Percentiles rank a stretch among this genome's conserved stretches.
Conservation (phyloP, 2,797 vertebrate species). For the Sternotherus odoratus region DNA sequence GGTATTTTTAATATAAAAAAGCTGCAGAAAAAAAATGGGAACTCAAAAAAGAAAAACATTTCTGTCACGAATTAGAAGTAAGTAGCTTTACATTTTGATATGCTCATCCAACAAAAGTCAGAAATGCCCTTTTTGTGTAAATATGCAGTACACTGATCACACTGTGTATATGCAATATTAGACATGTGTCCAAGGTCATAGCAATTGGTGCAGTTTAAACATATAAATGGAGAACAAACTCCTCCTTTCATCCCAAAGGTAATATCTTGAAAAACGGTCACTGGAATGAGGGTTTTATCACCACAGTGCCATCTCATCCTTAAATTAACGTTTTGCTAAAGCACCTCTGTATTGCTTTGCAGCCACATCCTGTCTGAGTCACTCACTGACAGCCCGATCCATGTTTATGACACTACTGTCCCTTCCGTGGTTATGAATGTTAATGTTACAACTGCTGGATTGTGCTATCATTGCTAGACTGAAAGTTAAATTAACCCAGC, state of each 20-base stretch:
- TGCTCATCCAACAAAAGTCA: background rate
- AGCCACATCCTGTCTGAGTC: background rate
- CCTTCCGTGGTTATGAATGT: background rate
- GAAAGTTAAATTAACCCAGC: background rate
- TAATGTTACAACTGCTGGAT: background rate
- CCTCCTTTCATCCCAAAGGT: background rate
- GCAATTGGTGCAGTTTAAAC: background rate
- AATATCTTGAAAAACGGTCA: background rate
- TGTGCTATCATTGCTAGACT: background rate
- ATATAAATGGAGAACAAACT: background rate
- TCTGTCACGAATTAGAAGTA: background rate
- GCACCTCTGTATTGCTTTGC: background rate
- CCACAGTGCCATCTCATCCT: background rate
- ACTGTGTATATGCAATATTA: background rate
- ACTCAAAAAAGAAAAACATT: background rate
- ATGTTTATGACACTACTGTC: background rate
- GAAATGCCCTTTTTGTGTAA: background rate
- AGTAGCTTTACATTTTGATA: background rate
- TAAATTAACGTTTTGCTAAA: background rate
- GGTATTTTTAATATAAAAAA: background rate
- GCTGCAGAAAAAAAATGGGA: background rate
- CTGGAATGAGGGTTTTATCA: background rate
- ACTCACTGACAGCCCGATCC: background rate
- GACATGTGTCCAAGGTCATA: background rate
- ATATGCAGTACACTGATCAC: background rate